Evolutionary conservation across 2,797 vertebrate species (phyloP).

Genomic region (Mus minutoides): DNA sequence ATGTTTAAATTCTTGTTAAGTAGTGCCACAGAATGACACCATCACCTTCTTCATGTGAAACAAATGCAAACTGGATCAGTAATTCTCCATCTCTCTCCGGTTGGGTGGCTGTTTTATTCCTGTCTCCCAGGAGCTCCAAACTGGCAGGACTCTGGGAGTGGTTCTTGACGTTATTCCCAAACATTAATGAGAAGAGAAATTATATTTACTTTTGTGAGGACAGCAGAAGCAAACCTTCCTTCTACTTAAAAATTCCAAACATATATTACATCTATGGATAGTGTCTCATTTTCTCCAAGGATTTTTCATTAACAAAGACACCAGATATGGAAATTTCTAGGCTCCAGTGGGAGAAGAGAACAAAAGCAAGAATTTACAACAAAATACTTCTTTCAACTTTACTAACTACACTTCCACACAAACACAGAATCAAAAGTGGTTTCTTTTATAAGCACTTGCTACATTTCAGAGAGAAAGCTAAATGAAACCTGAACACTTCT

Average conservation of each 20-base stretch:
- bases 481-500: conserved; percentile 61
- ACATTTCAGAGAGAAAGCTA: conserved; percentile 56
- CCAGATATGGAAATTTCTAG: conserved; percentile 59
- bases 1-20: conserved; percentile 42
- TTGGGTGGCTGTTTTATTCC: neutral
- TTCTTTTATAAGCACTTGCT: conserved; percentile 69
- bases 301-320: conserved; percentile 67
- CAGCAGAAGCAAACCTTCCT: neutral
- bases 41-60: conserved; percentile 16
- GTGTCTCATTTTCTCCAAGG: conserved; percentile 45
- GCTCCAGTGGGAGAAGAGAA: conserved; percentile 22
- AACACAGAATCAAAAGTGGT: conserved; percentile 53
- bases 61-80: neutral
- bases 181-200: conserved; percentile 52
- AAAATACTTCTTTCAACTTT: conserved; percentile 58
- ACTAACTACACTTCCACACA: conserved; percentile 55
- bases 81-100: neutral
- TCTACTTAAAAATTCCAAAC: neutral
- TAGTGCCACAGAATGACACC: conserved; percentile 8
- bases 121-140: conserved; percentile 40
- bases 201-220: conserved; percentile 34
- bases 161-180: conserved; percentile 52
- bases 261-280: conserved; percentile 31
- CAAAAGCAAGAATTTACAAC: conserved; percentile 60
- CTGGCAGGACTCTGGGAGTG: conserved; percentile 37